A percentile compares a stretch with the other conserved stretches of the same genome.
phyloP scores from a whole-genome alignment of 2,797 vertebrate genomes.

The Hypotaenidia philippensis region DNA sequence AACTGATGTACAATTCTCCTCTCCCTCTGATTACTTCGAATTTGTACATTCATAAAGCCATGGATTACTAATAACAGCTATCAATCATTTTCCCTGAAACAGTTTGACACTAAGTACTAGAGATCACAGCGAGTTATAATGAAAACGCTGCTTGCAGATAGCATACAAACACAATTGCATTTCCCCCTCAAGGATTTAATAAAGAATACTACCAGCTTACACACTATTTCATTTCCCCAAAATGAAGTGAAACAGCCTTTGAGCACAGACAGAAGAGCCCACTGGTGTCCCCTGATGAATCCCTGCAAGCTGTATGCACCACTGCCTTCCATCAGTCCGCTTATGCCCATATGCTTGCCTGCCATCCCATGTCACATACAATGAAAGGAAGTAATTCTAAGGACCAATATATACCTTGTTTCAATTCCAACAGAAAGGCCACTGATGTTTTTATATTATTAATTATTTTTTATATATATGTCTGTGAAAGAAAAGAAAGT shows the following conservation, averaged over 20 bases:
- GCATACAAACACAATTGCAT: background rate
- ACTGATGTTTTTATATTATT: background rate
- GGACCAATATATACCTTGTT: background rate
- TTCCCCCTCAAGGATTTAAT: constrained; percentile 6
- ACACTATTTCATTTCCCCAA: background rate
- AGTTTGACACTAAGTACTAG: constrained; percentile 21
- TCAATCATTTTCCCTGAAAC: constrained; percentile 28
- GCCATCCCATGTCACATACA: background rate
- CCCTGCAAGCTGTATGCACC: background rate
- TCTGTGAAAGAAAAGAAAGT: background rate
- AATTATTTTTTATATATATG: background rate
- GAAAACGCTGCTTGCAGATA: background rate
- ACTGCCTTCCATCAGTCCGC: background rate
- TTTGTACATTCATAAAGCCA: constrained; percentile 50
- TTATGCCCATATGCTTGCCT: background rate
- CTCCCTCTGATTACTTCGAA: constrained; percentile 52
- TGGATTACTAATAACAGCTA: constrained; percentile 37
- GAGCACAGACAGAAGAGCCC: background rate
- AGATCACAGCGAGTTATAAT: background rate
- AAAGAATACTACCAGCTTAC: background rate
- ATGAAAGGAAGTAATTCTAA: background rate
- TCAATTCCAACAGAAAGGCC: background rate
- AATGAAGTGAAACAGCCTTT: background rate
- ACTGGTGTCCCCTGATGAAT: background rate
- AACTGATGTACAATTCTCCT: background rate